Percentiles rank a stretch among this genome's conserved stretches.
Conservation (phyloP, 2,888 invertebrate species). For the Endomychus coccineus region DNA sequence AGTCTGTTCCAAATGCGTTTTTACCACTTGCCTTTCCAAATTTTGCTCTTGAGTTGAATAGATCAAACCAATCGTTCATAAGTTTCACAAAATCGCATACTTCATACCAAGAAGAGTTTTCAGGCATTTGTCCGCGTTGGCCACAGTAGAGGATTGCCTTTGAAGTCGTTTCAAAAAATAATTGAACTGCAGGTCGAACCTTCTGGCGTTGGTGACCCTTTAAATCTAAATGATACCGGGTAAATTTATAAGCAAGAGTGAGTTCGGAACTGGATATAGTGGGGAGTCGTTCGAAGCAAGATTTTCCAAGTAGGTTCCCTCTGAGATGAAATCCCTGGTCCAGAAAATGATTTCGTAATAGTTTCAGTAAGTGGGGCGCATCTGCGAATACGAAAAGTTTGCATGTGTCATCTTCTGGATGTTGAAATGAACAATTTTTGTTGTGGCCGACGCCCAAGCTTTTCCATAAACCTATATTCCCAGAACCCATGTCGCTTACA, state of each 20-base stretch:
- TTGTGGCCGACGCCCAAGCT: conserved; percentile 20
- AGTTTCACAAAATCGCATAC: conserved; percentile 12
- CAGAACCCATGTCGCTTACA: conserved; percentile 26
- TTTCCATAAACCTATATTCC: conserved; percentile 28
- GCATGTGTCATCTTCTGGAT: conserved; percentile 24
- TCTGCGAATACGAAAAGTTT: conserved; percentile 26
- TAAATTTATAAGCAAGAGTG: conserved; percentile 21
- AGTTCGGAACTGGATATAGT: conserved; percentile 17
- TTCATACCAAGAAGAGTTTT: conserved; percentile 10
- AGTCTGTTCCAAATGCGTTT: conserved; percentile 23
- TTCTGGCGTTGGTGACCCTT: conserved; percentile 21
- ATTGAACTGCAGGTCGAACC: conserved; percentile 20
- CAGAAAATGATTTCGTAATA: conserved; percentile 17
- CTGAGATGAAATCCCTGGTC: conserved; percentile 17
- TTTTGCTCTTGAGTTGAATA: conserved; percentile 21
- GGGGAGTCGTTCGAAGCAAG: conserved; percentile 16
- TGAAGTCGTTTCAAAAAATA: conserved; percentile 20
- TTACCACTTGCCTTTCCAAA: conserved; percentile 12
- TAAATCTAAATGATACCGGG: conserved; percentile 21
- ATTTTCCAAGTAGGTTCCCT: neutral
- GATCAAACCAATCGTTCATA: conserved; percentile 25
- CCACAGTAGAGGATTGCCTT: conserved; percentile 18
- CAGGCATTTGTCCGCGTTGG: conserved; percentile 14
- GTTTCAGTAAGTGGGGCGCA: conserved; percentile 28
- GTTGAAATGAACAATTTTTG: conserved; percentile 22